Evolutionary conservation across 1,140 invertebrate genomes (phyloP).

Genomic region (Acromyrmex heyeri): DNA sequence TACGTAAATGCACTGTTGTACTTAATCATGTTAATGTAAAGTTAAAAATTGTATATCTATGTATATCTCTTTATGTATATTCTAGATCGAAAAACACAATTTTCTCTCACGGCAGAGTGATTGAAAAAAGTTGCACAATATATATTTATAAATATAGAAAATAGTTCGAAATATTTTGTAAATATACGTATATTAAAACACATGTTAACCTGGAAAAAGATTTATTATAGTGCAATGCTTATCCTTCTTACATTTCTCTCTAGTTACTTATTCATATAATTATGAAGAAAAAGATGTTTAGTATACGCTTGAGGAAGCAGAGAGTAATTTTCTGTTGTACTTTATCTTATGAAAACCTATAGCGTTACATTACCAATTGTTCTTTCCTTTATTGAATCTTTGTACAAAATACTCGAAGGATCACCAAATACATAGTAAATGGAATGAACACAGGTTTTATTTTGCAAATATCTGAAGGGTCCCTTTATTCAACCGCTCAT

Average conservation of each 20-base stretch:
- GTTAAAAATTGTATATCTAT: slow-evolving; percentile 3
- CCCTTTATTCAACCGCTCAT: slow-evolving; percentile 80
- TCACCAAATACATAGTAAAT: slow-evolving; percentile 77
- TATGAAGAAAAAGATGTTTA: slow-evolving; percentile 36
- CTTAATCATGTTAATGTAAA: slow-evolving; percentile 29
- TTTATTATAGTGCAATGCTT: slow-evolving; percentile 19
- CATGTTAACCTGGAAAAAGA: slow-evolving; percentile 17
- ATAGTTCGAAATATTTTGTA: slow-evolving; percentile 34
- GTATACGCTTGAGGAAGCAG: slow-evolving; percentile 36
- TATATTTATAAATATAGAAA: slow-evolving; percentile 31
- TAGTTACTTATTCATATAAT: not conserved
- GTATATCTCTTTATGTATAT: slow-evolving; percentile 5
- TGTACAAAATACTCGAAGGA: slow-evolving; percentile 76
- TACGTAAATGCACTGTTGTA: not conserved
- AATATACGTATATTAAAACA: slow-evolving; percentile 40
- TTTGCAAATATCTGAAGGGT: slow-evolving; percentile 73
- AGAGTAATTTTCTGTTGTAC: slow-evolving; percentile 65
- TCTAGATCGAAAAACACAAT: not conserved
- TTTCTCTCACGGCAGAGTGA: not conserved
- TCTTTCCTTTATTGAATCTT: slow-evolving; percentile 68
- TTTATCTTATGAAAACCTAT: slow-evolving; percentile 62
- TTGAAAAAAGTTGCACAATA: slow-evolving; percentile 11
- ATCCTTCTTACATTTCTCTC: slow-evolving; percentile 6
- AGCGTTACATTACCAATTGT: slow-evolving; percentile 65
- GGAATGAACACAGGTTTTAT: slow-evolving; percentile 80